Percentiles rank a stretch among this genome's conserved stretches.
phyloP scores from a whole-genome alignment of 2,797 vertebrate species.

The Sparus aurata region DNA sequence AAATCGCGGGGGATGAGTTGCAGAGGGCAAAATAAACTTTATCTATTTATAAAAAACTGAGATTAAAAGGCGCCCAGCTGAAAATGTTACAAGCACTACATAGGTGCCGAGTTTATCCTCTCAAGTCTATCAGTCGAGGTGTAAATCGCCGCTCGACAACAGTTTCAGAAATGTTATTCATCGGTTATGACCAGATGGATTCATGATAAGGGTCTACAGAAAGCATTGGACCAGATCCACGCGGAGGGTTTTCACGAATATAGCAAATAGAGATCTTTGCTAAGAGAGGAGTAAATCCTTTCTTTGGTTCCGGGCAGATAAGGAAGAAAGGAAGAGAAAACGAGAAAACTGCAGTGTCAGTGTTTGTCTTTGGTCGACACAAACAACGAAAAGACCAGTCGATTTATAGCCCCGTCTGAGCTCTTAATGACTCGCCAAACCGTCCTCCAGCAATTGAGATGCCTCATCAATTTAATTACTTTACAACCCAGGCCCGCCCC shows the following conservation, averaged over 20 bases:
- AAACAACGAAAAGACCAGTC: constrained; percentile 61
- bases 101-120: constrained; percentile 3
- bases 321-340: constrained; percentile 1
- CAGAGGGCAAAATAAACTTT: constrained; percentile 32
- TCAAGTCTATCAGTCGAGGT: constrained; percentile 1
- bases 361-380: constrained; percentile 64
- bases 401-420: constrained; percentile 70
- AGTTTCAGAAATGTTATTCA: constrained; percentile 23
- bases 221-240: background rate
- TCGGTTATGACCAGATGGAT: constrained; percentile 16
- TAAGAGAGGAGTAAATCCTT: background rate
- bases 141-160: background rate
- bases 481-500: constrained; percentile 68
- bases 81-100: background rate
- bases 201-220: constrained; percentile 6
- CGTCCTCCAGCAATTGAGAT: constrained; percentile 69
- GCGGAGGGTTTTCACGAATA: background rate
- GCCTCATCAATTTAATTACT: constrained; percentile 82
- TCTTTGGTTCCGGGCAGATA: constrained; percentile 6
- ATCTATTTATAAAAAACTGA: constrained; percentile 8
- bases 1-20: constrained; percentile 32
- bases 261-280: constrained; percentile 3
- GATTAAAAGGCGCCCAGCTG: constrained; percentile 8
- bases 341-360: constrained; percentile 40
- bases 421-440: constrained; percentile 74